A percentile compares a stretch with the other conserved stretches of the same genome.
Conservation (phyloP, 2,797 vertebrate genomes). For the Catostomus latipinnis region DNA sequence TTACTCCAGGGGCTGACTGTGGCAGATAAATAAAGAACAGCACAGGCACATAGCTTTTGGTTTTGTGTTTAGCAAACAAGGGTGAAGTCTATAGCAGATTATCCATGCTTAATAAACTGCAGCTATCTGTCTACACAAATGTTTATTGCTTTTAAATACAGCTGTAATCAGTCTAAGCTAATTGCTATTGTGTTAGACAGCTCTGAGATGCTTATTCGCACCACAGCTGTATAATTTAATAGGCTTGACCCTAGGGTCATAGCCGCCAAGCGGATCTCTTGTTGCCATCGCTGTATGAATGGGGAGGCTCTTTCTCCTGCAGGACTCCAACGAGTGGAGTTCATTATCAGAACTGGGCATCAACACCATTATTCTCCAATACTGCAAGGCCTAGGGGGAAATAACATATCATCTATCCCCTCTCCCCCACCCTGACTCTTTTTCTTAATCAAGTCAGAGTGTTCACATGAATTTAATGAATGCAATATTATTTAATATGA, state of each 20-base stretch:
- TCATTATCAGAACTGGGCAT: slow-evolving; percentile 51
- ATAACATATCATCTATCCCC: slow-evolving; percentile 55
- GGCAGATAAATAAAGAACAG: slow-evolving; percentile 67
- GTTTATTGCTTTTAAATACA: slow-evolving; percentile 57
- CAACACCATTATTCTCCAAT: slow-evolving; percentile 49
- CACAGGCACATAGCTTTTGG: slow-evolving; percentile 26
- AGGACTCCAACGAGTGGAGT: slow-evolving; percentile 46
- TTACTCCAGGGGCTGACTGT: slow-evolving; percentile 52
- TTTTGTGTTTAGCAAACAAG: neutral
- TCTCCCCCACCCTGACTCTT: slow-evolving; percentile 21
- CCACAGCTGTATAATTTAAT: slow-evolving; percentile 60
- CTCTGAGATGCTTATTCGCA: slow-evolving; percentile 47
- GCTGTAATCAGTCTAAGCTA: slow-evolving; percentile 57
- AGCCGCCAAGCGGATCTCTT: slow-evolving; percentile 38
- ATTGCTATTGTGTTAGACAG: slow-evolving; percentile 58
- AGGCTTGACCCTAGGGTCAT: slow-evolving; percentile 55
- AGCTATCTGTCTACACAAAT: slow-evolving; percentile 40
- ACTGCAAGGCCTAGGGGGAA: slow-evolving; percentile 39
- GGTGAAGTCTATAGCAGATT: neutral
- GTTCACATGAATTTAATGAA: slow-evolving; percentile 11
- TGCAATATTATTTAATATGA: neutral
- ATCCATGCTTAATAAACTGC: slow-evolving; percentile 5
- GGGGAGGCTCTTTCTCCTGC: slow-evolving; percentile 2
- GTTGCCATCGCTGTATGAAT: slow-evolving; percentile 37
- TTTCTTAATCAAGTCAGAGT: slow-evolving; percentile 50